Percentiles rank a stretch among this genome's conserved stretches.
These are phyloP conservation scores for Myopa tessellatipennis DNA, from an alignment of 2,888 invertebrate species.

Conservation along the genomic window DNA sequence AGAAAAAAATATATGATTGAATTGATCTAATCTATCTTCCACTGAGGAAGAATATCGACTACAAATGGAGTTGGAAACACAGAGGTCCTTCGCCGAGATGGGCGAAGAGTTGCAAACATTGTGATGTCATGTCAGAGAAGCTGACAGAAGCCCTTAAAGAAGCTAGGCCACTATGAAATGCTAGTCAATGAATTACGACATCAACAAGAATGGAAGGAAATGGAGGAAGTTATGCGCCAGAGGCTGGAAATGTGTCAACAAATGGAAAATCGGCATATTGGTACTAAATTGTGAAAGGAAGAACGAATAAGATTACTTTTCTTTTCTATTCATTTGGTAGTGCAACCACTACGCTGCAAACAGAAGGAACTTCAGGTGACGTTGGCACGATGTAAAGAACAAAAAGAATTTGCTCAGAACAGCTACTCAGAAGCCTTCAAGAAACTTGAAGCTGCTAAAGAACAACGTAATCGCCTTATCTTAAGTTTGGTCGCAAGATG, in stretches of 20 bases:
- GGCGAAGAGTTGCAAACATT: not conserved
- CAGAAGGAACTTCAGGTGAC: not conserved
- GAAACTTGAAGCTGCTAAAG: not conserved
- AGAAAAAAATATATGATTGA: not conserved
- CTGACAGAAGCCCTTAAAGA: constrained; percentile 1
- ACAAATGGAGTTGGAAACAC: constrained; percentile 7
- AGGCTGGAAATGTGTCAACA: not conserved
- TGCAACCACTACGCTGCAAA: constrained; percentile 18
- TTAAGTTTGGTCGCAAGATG: constrained; percentile 5
- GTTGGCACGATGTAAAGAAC: not conserved
- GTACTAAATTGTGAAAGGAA: not conserved
- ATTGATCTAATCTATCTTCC: too few relatives aligned
- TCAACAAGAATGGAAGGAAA: constrained; percentile 24
- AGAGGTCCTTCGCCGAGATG: not conserved
- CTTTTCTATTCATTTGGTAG: not conserved
- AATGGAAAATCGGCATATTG: constrained; percentile 29
- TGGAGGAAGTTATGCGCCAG: constrained; percentile 4
- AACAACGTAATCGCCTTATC: constrained; percentile 5
- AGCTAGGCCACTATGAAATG: constrained; percentile 17
- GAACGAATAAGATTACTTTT: not conserved
- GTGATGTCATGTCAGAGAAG: not conserved
- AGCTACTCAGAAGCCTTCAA: not conserved
- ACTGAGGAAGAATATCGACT: constrained; percentile 2
- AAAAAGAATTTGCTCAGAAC: not conserved
- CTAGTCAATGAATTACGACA: constrained; percentile 18